Conservation (phyloP, 2,888 invertebrate species). For the Pachycephus smyrnensis region DNA sequence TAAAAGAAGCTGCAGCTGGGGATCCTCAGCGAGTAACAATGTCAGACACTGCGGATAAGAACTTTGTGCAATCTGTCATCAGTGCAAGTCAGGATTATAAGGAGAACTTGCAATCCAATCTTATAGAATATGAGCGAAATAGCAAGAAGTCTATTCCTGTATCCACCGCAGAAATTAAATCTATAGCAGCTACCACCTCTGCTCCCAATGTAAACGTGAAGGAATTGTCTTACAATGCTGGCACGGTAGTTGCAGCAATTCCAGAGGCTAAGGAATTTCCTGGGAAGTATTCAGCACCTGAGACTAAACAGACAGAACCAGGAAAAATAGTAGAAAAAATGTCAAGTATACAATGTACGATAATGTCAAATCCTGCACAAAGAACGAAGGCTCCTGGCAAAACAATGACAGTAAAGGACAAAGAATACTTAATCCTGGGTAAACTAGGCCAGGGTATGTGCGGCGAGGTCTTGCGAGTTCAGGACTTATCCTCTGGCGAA, state of each 20-base stretch:
- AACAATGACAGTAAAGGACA: slow-evolving; percentile 76
- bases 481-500: slow-evolving; percentile 75
- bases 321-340: slow-evolving; percentile 17
- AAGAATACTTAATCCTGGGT: slow-evolving; percentile 79
- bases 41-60: no score
- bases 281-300: slow-evolving; percentile 15
- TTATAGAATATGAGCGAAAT: no score
- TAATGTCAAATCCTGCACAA: slow-evolving; percentile 31
- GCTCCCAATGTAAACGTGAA: no score
- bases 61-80: background rate
- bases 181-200: background rate
- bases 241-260: no score
- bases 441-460: slow-evolving; percentile 91
- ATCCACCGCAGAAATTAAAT: background rate
- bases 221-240: no score
- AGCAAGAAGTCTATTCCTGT: no score
- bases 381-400: slow-evolving; percentile 53
- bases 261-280: background rate
- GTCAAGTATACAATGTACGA: slow-evolving; percentile 42
- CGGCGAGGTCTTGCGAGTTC: slow-evolving; percentile 81
- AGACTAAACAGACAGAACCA: slow-evolving; percentile 14
- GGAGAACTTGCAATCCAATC: background rate
- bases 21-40: no score
- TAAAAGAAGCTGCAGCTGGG: no score
- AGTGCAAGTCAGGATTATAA: background rate